A percentile compares a stretch with the other conserved stretches of the same genome.
Evolutionary conservation across 2,113 vertebrate species (phyloP).

Genomic region (Tautogolabrus adspersus): DNA sequence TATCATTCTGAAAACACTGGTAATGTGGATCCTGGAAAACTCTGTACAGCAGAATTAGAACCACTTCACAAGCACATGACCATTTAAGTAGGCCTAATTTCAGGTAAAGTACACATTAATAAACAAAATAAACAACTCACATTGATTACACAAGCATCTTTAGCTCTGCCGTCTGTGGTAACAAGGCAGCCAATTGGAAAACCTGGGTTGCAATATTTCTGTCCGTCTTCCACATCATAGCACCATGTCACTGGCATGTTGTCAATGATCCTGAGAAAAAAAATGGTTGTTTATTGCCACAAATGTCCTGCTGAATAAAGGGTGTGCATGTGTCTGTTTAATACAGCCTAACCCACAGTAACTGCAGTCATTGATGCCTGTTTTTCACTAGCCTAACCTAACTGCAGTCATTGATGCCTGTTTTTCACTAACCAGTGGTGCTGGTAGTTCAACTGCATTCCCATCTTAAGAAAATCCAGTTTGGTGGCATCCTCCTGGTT

Average conservation of each 20-base stretch:
- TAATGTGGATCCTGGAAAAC: neutral
- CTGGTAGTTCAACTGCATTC: conserved; percentile 87
- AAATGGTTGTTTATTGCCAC: neutral
- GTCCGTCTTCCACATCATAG: conserved; percentile 93
- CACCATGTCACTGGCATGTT: conserved; percentile 99
- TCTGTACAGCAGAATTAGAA: neutral
- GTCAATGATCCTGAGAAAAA: conserved; percentile 92
- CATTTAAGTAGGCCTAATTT: neutral
- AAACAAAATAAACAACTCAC: conserved; percentile 80
- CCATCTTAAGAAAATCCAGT: conserved; percentile 84
- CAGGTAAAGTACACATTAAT: neutral
- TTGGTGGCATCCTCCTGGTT: conserved; percentile 59
- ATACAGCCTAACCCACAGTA: neutral
- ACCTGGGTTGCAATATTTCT: conserved; percentile 97
- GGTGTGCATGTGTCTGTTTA: neutral
- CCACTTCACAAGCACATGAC: neutral
- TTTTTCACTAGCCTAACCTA: conserved; percentile 65
- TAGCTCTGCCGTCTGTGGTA: conserved; percentile 88
- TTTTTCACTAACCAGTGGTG: conserved; percentile 83
- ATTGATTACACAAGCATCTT: conserved; percentile 97
- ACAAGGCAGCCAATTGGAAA: conserved; percentile 97
- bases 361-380: neutral
- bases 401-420: neutral
- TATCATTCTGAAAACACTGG: neutral
- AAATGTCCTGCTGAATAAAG: neutral